phyloP scores from a whole-genome alignment of 1,140 invertebrate genomes.

The Alviniconcha marisindica region DNA sequence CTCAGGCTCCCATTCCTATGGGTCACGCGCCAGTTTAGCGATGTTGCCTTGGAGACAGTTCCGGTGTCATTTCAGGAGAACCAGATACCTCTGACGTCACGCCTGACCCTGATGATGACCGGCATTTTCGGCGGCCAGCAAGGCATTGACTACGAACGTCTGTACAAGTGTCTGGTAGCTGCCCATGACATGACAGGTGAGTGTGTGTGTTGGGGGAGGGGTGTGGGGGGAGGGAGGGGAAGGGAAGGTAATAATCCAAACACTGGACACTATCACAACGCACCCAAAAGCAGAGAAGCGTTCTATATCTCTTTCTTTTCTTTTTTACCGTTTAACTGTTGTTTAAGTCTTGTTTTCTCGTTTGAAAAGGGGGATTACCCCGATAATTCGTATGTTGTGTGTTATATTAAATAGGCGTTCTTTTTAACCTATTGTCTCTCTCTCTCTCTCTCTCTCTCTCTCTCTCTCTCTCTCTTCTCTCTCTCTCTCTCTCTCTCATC shows the following conservation, averaged over 20 bases:
- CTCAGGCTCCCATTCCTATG: no score
- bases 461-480: not conserved
- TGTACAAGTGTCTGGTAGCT: conserved; percentile 58
- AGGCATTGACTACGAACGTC: conserved; percentile 65
- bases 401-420: no score
- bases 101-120: conserved; percentile 54
- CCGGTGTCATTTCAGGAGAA: conserved; percentile 65
- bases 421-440: no score
- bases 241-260: not conserved
- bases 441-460: conserved; percentile 5
- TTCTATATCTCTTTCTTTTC: not conserved
- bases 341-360: no score
- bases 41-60: no score
- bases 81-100: conserved; percentile 53
- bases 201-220: no score
- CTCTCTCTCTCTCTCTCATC: conserved; percentile 8
- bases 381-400: no score
- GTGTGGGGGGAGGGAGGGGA: no score
- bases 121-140: conserved; percentile 57
- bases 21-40: no score
- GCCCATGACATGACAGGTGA: conserved; percentile 65
- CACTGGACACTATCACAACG: not conserved
- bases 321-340: no score
- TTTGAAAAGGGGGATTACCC: no score
- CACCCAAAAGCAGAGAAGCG: no score